phyloP scores from a whole-genome alignment of 2,888 invertebrate species.

The Agrilus biguttatus region DNA sequence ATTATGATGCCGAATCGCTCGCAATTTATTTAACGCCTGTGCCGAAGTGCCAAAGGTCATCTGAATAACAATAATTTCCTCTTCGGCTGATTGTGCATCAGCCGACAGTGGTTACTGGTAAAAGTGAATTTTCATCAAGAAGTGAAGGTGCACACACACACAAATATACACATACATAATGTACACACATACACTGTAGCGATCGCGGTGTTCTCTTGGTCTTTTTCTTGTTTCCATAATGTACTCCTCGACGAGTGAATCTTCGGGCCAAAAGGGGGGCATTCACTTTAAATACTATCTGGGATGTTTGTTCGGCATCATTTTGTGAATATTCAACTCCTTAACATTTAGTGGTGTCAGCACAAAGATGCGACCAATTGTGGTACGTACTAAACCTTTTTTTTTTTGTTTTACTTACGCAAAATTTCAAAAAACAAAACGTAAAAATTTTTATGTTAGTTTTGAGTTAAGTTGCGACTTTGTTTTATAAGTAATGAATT shows the following conservation, averaged over 20 bases:
- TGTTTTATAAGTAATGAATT: background rate
- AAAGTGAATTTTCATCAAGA: slow-evolving; percentile 10
- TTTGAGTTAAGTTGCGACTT: background rate
- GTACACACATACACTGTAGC: too few species aligned
- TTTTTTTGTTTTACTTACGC: slow-evolving; percentile 3
- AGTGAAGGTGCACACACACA: slow-evolving; percentile 10
- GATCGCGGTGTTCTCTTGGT: too few species aligned
- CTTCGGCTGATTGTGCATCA: too few species aligned
- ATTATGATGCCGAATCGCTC: too few species aligned
- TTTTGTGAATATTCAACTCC: slow-evolving; percentile 21
- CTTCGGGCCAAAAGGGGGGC: slow-evolving; percentile 14
- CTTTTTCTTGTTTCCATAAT: slow-evolving; percentile 6
- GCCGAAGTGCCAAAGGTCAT: too few species aligned
- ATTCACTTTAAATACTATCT: slow-evolving; percentile 16
- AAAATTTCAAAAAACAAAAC: background rate
- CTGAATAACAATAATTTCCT: background rate
- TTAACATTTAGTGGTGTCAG: slow-evolving; percentile 15
- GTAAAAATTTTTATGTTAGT: slow-evolving; percentile 1
- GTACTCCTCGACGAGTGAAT: slow-evolving; percentile 16
- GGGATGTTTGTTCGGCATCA: slow-evolving; percentile 15
- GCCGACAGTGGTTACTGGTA: slow-evolving; percentile 7
- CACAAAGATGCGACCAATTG: slow-evolving; percentile 25
- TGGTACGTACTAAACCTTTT: slow-evolving; percentile 22
- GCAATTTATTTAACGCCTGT: too few species aligned
- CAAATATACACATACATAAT: too few species aligned